phyloP scores from a whole-genome alignment of 2,797 vertebrate species.

The Ammospiza maritima region DNA sequence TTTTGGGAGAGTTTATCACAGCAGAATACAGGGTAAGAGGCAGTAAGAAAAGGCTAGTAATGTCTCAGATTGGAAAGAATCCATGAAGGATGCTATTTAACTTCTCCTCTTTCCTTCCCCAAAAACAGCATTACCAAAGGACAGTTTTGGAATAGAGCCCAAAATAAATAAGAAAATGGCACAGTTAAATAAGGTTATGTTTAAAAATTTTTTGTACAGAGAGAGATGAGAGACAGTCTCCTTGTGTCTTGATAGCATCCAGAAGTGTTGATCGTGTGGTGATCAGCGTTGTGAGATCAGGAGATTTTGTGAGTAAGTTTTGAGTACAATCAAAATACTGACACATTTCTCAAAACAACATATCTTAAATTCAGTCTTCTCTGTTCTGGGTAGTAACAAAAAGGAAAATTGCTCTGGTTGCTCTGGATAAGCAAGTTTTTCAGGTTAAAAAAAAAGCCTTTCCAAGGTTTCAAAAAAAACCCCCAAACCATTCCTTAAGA shows the following conservation, averaged over 20 bases:
- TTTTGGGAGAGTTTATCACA: neutral
- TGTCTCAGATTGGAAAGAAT: neutral
- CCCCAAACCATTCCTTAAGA: neutral
- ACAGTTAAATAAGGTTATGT: neutral
- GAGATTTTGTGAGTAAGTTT: neutral
- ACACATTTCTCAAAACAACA: neutral
- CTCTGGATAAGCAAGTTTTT: neutral
- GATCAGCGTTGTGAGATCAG: neutral
- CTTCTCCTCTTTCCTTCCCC: neutral
- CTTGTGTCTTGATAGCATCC: neutral
- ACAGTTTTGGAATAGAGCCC: neutral
- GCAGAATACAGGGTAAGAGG: neutral
- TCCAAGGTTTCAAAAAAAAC: neutral
- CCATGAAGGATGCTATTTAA: neutral
- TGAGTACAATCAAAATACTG: neutral
- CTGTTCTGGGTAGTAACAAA: neutral
- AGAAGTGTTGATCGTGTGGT: neutral
- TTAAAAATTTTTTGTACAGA: neutral
- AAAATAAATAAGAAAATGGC: neutral
- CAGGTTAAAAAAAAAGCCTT: neutral
- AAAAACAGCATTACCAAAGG: neutral
- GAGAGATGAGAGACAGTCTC: neutral
- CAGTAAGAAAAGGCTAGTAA: neutral
- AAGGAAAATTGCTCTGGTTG: neutral
- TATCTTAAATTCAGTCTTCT: neutral